Evolutionary conservation across 2,888 invertebrate species (phyloP), one percentile per base, ranked within the genome.

Genomic region (Metallyticus violacea): DNA sequence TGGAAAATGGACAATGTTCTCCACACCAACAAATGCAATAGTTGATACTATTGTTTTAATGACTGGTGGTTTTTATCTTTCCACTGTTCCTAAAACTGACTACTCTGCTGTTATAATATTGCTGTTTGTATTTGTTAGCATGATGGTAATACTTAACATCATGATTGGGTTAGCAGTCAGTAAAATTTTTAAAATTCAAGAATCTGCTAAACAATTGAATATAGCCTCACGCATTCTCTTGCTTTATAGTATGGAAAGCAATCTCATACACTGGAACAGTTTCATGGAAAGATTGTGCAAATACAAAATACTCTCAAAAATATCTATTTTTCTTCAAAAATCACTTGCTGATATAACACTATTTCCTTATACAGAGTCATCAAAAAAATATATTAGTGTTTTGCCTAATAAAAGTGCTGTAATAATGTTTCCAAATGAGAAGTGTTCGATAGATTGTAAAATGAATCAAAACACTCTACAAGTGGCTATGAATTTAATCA

Each of bases 231-330:
- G 76, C 62, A 83, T 83, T 22, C 26, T 27, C 6, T 22, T 83
- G 26, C 62, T 83, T 1, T 83, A 83, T 22, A 77, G 76, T 7
- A 83, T 83, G 26, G 82, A 83, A n/a, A 83, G 82, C 27, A 76
- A 22, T 15, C 27, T 83, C 22, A 83, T 83, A 77, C 27, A 83
- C 15, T 83, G 82, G 82, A 83, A 83, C 27, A 83, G 26, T 76
- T 83, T 83, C 76, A 83, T 83, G 82, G 76, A 83, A 6, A 77
- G 40, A 27, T 26, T 83, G 27, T 83, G 82, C 26, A 83, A 62
- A 7, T 76, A 76, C 2, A 83, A 76, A 22, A 76, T 62, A 76
- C 22, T 27, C 22, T 83, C 82, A 15, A 83, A 77, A 76, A 83
- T 76, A 27, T n/a, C 82, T 76, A 6, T 77, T 22, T 77, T 76